Evolutionary conservation across 2,888 invertebrate genomes (phyloP), one percentile per base, ranked within the genome.

Genomic region (Hyalella azteca): DNA sequence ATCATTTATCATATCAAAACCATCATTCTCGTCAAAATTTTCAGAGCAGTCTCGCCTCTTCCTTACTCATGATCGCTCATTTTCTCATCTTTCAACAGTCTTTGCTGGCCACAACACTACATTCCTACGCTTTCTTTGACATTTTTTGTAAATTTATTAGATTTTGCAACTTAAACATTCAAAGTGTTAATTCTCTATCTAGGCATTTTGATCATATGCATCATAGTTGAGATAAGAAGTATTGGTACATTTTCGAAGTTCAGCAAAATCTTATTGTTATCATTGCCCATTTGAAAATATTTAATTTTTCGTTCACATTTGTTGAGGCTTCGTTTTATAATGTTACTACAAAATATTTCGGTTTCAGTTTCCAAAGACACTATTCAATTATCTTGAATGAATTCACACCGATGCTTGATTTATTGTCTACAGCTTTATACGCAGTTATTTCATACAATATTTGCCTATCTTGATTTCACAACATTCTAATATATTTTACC

Each of bases 291-390:
- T 54, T 54, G 22, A 26, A 29, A 54, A 54, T 29, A 22, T 54
- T 54, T n/a, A n/a, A n/a, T n/a, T n/a, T n/a, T n/a, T n/a, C n/a
- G n/a, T n/a, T n/a, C n/a, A n/a, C n/a, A n/a, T n/a, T 54, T 54
- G 54, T 54, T 54, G 22, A 29, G 22, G 54, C 54, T 54, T 54
- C 26, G 29, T 54, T 26, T 26, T 29, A 54, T 54, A 29, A 54
- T 22, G 54, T 54, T 22, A 22, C 22, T 49, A 54, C 54, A 26
- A 29, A 54, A 26, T 54, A 54, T 54, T 54, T 54, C 54, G 54
- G 54, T 54, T 54, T 54, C 54, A 54, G 54, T 54, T 54, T 54
- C 54, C 54, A 54, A 54, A 54, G 29, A 54, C 54, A 54, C 29
- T 54, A 22, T 22, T 54, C 54, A 54, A 3, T 26, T 9, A 54